Evolutionary conservation across 2,797 vertebrate species (phyloP).

Genomic region (Hipposideros larvatus): DNA sequence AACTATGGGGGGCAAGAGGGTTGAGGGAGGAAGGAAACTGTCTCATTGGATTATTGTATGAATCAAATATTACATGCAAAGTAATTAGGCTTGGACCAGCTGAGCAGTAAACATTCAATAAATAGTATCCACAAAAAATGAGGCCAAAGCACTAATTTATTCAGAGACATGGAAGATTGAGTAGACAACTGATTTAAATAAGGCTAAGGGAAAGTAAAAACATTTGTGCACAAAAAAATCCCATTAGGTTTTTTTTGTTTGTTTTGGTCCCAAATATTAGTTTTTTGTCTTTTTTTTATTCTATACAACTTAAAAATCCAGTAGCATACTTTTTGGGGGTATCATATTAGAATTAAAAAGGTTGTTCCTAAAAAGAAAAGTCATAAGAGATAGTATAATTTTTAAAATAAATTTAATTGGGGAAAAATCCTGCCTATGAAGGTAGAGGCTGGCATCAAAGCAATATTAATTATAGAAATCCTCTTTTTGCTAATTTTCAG

Average conservation of each 20-base stretch:
- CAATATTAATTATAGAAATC: not conserved
- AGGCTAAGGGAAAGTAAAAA: not conserved
- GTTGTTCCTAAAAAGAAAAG: constrained; percentile 50
- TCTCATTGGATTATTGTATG: not conserved
- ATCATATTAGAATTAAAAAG: not conserved
- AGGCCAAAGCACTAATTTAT: not conserved
- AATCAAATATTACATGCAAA: not conserved
- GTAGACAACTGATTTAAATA: not conserved
- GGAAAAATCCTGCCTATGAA: not conserved
- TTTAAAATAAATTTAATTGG: constrained; percentile 27
- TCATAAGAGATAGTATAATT: not conserved
- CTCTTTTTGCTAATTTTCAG: constrained; percentile 42
- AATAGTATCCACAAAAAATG: not conserved
- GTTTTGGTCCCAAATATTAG: not conserved
- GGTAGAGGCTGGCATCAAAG: not conserved
- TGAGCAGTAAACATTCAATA: not conserved
- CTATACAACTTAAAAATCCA: not conserved
- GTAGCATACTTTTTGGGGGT: not conserved
- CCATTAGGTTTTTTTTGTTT: not conserved
- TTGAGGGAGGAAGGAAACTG: not conserved
- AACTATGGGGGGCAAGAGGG: not conserved
- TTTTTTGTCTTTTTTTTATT: not conserved
- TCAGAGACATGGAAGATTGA: not conserved
- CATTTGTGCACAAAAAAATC: not conserved
- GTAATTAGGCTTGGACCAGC: not conserved